phyloP scores from a whole-genome alignment of 2,888 invertebrate species.

The Mamestra brassicae region DNA sequence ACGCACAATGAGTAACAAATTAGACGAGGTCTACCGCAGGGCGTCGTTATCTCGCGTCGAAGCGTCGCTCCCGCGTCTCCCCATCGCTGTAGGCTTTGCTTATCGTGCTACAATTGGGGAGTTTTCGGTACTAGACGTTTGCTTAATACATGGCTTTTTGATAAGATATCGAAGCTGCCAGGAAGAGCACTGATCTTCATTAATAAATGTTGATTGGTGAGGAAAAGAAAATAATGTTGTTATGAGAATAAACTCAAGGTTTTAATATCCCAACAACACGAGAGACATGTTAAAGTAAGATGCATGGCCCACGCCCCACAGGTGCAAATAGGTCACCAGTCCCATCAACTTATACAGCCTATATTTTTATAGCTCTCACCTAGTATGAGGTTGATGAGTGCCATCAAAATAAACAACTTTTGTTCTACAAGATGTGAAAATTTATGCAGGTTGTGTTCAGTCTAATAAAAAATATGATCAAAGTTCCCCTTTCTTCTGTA shows the following conservation, averaged over 20 bases:
- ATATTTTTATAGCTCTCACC: slow-evolving; percentile 51
- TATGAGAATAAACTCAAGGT: background rate
- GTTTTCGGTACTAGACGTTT: slow-evolving; percentile 62
- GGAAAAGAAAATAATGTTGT: background rate
- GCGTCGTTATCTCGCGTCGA: slow-evolving; percentile 74
- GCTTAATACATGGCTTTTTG: slow-evolving; percentile 57
- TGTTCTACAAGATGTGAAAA: slow-evolving; percentile 61
- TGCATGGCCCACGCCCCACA: slow-evolving; percentile 17
- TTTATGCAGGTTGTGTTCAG: slow-evolving; percentile 55
- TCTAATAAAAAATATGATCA: slow-evolving; percentile 57
- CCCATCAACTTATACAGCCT: slow-evolving; percentile 57
- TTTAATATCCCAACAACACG: slow-evolving; percentile 9
- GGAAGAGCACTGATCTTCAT: slow-evolving; percentile 27
- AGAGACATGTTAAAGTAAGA: background rate
- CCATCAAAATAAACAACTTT: slow-evolving; percentile 63
- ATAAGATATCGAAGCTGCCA: slow-evolving; percentile 52
- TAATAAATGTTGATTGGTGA: slow-evolving; percentile 27
- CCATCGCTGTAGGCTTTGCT: slow-evolving; percentile 73
- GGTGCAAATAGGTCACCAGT: slow-evolving; percentile 61
- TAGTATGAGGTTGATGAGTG: too few species aligned
- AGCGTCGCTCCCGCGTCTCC: slow-evolving; percentile 71
- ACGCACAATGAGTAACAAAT: slow-evolving; percentile 85
- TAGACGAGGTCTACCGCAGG: slow-evolving; percentile 79
- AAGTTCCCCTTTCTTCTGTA: slow-evolving; percentile 47
- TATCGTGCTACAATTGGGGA: slow-evolving; percentile 72